Evolutionary conservation across 2,113 vertebrate genomes (phyloP).

Genomic region (Paedocypris sp.): DNA sequence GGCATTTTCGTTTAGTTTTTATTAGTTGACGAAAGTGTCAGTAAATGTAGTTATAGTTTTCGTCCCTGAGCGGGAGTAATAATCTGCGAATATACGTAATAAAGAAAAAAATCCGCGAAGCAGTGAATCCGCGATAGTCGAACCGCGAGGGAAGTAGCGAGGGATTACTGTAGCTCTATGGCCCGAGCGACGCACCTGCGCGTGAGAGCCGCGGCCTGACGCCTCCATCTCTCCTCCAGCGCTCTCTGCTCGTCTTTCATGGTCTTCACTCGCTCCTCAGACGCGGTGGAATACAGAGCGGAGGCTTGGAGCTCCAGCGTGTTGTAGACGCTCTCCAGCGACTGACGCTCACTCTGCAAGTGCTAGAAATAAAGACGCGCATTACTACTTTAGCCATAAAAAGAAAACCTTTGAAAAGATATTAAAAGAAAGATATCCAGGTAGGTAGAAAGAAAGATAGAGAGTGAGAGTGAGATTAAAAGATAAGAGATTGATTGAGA

Average conservation of each 20-base stretch:
- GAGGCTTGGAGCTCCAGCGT: conserved; percentile 60
- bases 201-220: conserved; percentile 63
- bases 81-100: too few relatives aligned
- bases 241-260: conserved; percentile 62
- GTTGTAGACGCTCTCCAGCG: conserved; percentile 52
- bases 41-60: too few relatives aligned
- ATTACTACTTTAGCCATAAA: too few relatives aligned
- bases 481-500: too few relatives aligned
- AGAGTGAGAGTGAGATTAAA: too few relatives aligned
- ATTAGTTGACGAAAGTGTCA: too few relatives aligned
- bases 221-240: conserved; percentile 61
- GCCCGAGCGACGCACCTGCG: conserved; percentile 44
- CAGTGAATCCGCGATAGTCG: background rate
- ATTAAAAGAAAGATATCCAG: too few relatives aligned
- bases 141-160: background rate
- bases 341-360: conserved; percentile 60
- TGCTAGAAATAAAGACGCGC: too few relatives aligned
- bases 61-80: too few relatives aligned
- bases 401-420: background rate
- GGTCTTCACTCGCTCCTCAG: conserved; percentile 54
- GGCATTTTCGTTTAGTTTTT: too few relatives aligned
- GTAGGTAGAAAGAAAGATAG: too few relatives aligned
- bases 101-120: too few relatives aligned
- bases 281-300: conserved; percentile 60
- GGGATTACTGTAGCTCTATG: background rate